Conservation (phyloP, 2,113 vertebrate genomes). For the Mystacornis crossleyi region DNA sequence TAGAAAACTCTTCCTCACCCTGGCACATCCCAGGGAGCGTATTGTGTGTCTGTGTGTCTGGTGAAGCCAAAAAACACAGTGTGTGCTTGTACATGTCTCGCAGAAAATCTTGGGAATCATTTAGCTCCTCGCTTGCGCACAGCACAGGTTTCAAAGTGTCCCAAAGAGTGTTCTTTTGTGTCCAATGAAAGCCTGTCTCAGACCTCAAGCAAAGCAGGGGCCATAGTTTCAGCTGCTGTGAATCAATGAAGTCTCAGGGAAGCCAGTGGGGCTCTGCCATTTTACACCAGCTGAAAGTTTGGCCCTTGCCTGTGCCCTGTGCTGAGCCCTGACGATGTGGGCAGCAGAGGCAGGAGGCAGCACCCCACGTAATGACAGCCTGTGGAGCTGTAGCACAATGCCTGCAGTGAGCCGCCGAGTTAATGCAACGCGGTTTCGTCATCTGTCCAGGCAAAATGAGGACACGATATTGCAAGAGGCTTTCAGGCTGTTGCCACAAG, state of each 20-base stretch:
- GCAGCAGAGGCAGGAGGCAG: neutral
- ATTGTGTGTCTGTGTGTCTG: neutral
- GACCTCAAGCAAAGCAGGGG: neutral
- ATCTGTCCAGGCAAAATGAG: neutral
- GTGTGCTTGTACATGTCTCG: neutral
- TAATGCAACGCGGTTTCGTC: neutral
- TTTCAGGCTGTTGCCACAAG: neutral
- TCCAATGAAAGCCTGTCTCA: conserved; percentile 49
- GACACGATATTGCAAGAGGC: neutral
- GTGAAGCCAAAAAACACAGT: neutral
- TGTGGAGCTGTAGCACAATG: neutral
- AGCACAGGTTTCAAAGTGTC: conserved; percentile 38
- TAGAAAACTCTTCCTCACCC: conserved; percentile 12
- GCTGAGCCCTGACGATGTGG: neutral
- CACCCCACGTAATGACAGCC: neutral
- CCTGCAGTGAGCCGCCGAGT: accelerated
- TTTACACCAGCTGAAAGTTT: neutral
- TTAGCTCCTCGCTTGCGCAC: neutral
- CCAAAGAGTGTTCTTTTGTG: conserved; percentile 35
- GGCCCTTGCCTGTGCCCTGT: neutral
- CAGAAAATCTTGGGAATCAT: conserved; percentile 24
- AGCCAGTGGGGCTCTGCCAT: neutral
- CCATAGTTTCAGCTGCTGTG: neutral
- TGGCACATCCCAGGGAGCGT: neutral
- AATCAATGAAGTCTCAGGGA: neutral